These are phyloP conservation scores for Epiperipatus broadwayi DNA, from an alignment of 2,888 invertebrate species.

Conservation along the genomic window DNA sequence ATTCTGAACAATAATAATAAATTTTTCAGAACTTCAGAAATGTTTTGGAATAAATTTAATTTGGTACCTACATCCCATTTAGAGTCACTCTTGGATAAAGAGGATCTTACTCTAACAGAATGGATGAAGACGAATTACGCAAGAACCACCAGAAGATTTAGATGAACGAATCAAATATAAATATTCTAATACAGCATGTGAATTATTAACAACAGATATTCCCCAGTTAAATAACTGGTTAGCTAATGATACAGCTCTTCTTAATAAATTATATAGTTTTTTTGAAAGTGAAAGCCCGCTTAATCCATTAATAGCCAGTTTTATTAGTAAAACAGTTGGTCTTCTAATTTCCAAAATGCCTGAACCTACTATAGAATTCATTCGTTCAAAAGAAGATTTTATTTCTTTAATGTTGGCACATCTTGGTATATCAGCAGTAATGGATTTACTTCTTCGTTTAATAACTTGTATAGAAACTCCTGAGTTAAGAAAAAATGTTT, in stretches of 20 bases:
- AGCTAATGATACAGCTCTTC: slow-evolving; percentile 52
- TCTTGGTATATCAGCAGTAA: slow-evolving; percentile 79
- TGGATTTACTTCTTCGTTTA: slow-evolving; percentile 70
- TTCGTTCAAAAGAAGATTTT: slow-evolving; percentile 67
- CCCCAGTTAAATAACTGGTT: slow-evolving; percentile 66
- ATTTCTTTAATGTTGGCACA: slow-evolving; percentile 67
- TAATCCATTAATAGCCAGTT: slow-evolving; percentile 81
- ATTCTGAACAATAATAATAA: too few species aligned
- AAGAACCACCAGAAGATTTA: slow-evolving; percentile 56
- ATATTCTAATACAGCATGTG: slow-evolving; percentile 77
- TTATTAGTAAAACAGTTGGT: slow-evolving; percentile 84
- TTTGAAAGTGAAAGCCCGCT: slow-evolving; percentile 57
- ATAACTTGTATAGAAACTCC: slow-evolving; percentile 59
- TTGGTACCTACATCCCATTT: too few species aligned
- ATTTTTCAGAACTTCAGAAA: too few species aligned
- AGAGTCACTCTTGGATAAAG: too few species aligned
- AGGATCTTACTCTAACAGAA: slow-evolving; percentile 63
- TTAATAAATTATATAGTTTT: slow-evolving; percentile 71
- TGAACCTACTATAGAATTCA: slow-evolving; percentile 76
- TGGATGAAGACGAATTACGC: slow-evolving; percentile 61
- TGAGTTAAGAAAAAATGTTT: slow-evolving; percentile 47
- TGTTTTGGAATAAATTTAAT: too few species aligned
- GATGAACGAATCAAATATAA: slow-evolving; percentile 48
- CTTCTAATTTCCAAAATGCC: slow-evolving; percentile 67
- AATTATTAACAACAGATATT: slow-evolving; percentile 72